phyloP scores from a whole-genome alignment of 2,113 vertebrate species.

The Percina caprodes region DNA sequence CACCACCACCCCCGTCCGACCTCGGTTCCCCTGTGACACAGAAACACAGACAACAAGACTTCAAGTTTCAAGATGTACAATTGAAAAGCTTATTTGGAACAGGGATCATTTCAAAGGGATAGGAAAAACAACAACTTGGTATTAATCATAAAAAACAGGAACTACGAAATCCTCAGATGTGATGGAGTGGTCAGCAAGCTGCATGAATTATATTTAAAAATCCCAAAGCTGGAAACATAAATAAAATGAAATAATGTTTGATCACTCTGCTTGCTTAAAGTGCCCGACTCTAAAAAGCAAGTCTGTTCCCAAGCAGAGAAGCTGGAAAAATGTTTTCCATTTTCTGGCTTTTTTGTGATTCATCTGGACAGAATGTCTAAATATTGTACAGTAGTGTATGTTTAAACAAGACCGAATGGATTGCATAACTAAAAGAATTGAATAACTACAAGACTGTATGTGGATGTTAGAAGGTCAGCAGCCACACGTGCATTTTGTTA shows the following conservation, averaged over 20 bases:
- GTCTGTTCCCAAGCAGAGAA: background rate
- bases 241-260: constrained; percentile 8
- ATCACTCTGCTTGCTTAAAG: constrained; percentile 14
- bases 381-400: background rate
- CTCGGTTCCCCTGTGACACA: constrained; percentile 89
- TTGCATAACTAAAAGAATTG: background rate
- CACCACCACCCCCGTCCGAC: constrained; percentile 93
- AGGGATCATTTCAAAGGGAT: constrained; percentile 17
- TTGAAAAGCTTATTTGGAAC: constrained; percentile 10
- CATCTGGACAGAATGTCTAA: constrained; percentile 3
- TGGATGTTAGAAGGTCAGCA: background rate
- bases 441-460: background rate
- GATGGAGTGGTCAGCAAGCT: background rate
- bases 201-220: constrained; percentile 2
- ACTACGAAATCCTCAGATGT: constrained; percentile 18
- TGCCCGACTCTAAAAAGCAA: constrained; percentile 1
- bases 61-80: background rate
- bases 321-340: constrained; percentile 1
- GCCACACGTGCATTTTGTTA: background rate
- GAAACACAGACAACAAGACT: constrained; percentile 15
- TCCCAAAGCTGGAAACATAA: constrained; percentile 16
- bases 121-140: background rate
- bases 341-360: constrained; percentile 2
- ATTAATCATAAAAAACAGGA: constrained; percentile 3
- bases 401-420: background rate